phyloP scores from a whole-genome alignment of 2,113 vertebrate genomes.

The Procavia capensis region DNA sequence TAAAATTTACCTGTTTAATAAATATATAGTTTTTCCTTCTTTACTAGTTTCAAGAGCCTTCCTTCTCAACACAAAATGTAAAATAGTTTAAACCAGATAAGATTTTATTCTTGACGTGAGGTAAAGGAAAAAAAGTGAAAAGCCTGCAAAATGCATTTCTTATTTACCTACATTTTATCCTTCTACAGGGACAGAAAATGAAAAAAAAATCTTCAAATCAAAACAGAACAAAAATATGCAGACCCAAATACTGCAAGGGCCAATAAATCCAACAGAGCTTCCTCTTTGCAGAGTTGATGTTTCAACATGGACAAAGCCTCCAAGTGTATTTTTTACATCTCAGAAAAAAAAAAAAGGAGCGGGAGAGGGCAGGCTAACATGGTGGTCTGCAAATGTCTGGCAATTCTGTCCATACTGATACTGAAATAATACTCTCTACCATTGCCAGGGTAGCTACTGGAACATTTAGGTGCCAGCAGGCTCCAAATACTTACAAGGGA shows the following conservation, averaged over 20 bases:
- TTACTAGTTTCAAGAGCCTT: background rate
- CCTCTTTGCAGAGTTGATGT: conserved; percentile 43
- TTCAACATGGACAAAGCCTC: conserved; percentile 47
- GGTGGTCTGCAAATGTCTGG: background rate
- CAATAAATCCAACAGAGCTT: conserved; percentile 55
- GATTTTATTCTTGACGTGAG: conserved; percentile 1
- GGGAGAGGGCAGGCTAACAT: background rate
- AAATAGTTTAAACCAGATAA: conserved; percentile 9
- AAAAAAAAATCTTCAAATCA: conserved; percentile 57
- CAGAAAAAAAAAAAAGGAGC: background rate
- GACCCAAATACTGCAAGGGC: conserved; percentile 54
- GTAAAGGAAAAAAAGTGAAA: conserved; percentile 14
- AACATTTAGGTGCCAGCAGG: background rate
- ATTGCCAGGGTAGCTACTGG: background rate
- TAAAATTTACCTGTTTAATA: background rate
- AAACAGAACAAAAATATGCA: conserved; percentile 60
- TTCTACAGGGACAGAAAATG: conserved; percentile 4
- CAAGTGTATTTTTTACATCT: conserved; percentile 26
- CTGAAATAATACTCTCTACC: background rate
- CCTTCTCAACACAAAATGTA: background rate
- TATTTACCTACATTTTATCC: conserved; percentile 4
- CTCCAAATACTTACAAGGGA: background rate
- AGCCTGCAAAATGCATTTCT: conserved; percentile 12
- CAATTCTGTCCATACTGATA: background rate
- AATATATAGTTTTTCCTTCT: background rate